Percentiles rank a stretch among this genome's conserved stretches.
Evolutionary conservation across 2,888 invertebrate genomes (phyloP).

Genomic region (Pollenia angustigena): DNA sequence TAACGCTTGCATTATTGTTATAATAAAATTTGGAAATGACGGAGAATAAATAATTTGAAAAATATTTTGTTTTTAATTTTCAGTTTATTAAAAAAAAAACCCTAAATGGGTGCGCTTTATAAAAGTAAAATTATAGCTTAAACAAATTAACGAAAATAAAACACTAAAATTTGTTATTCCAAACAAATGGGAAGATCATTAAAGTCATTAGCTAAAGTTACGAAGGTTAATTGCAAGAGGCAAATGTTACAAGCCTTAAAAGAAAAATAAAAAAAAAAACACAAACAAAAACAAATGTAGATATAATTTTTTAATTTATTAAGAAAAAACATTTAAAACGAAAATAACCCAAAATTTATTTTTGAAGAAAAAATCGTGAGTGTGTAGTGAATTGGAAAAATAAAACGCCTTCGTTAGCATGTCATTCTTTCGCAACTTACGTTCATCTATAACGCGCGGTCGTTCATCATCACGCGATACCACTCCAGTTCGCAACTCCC

Average conservation of each 20-base stretch:
- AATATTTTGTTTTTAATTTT: not conserved
- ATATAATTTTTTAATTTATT: not conserved
- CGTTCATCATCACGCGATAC: constrained; percentile 82
- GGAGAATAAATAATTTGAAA: not conserved
- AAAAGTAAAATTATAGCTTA: constrained; percentile 7
- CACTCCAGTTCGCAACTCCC: constrained; percentile 80
- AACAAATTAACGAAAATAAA: not conserved
- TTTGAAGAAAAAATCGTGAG: not conserved
- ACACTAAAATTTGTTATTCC: not conserved
- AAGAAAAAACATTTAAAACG: not conserved
- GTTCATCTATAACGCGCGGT: constrained; percentile 80
- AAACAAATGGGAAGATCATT: constrained; percentile 57
- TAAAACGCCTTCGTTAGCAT: constrained; percentile 72
- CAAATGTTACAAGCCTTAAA: constrained; percentile 27
- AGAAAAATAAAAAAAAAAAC: not conserved
- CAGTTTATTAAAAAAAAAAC: constrained; percentile 40
- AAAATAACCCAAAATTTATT: too few species aligned
- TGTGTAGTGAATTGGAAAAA: constrained; percentile 37
- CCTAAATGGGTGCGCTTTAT: constrained; percentile 63
- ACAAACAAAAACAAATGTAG: not conserved
- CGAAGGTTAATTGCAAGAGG: constrained; percentile 51
- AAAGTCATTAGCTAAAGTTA: constrained; percentile 61
- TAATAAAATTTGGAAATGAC: not conserved
- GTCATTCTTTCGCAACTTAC: constrained; percentile 83
- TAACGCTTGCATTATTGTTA: constrained; percentile 31